Base-by-base conservation (phyloP, 2,797 vertebrate genomes). In the Gila robusta region DNA sequence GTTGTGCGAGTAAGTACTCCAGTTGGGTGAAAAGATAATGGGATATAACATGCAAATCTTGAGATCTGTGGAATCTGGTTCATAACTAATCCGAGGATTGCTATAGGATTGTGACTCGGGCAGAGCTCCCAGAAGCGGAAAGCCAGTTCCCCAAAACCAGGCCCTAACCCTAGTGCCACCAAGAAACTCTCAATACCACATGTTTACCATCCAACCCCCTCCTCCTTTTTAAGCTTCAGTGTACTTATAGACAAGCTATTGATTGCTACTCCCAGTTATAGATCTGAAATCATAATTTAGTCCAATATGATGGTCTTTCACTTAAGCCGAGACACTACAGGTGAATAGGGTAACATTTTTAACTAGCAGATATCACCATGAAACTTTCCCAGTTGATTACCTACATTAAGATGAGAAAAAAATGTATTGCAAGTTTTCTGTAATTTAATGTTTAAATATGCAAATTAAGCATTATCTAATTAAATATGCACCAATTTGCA, bases 1-100 rank as follows among this genome's bases (percentile, higher is more conserved):
- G 90, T 90, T 85, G 91, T 90, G 87, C 86, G 87, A 91, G 92
- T 90, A 89, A 91, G 92, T 91, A 92, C 91, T 94, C 91, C 93
- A 93, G 93, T 95, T 95, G 93, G 89, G 69, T 6, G 90, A 89
- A 88, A 91, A 95, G 94, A 95, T 96, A 94, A 95, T 95, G 93
- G 93, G 94, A 92, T 95, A 94, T 94, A 94, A 93, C 91, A 92
- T 94, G 93, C 91, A 95, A 95, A 96, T 96, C 94, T 94, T 90
- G 89, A 94, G 90, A 95, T 95, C 93, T 94, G 92, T 93, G 93
- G 92, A 93, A 92, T 89, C 78, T 86, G 93, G 93, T 95, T 94
- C 93, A 94, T 92, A 91, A 93, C 91, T 95, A 96, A 96, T 95
- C 95, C 90, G 87, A 92, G 92, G 93, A 94, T 94, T 95, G 94